Conservation (phyloP, 2,113 vertebrate species). For the Corythoichthys intestinalis region DNA sequence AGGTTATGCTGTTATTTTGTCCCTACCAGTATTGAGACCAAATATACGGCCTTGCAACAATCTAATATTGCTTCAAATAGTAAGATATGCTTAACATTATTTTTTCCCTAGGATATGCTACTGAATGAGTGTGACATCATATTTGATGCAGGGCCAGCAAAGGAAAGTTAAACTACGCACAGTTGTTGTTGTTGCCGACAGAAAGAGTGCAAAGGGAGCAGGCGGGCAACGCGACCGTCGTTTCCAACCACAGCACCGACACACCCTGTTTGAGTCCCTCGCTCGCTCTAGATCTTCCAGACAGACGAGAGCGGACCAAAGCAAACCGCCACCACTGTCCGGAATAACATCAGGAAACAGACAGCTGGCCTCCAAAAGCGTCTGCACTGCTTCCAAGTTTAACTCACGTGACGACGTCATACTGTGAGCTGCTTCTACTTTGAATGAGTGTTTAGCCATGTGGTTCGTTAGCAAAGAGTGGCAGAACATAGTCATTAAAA, state of each 20-base stretch:
- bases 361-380: conserved; percentile 22
- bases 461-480: background rate
- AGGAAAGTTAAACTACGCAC: background rate
- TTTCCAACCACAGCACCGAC: conserved; percentile 61
- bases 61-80: background rate
- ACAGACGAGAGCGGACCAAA: conserved; percentile 9
- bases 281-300: conserved; percentile 26
- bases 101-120: background rate
- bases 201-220: conserved; percentile 43
- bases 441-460: background rate
- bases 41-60: no score
- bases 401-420: background rate
- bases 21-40: no score
- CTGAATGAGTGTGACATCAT: conserved; percentile 11
- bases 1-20: no score
- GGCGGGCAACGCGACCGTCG: conserved; percentile 33
- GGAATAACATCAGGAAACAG: conserved; percentile 19
- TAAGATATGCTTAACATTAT: background rate
- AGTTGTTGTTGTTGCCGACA: conserved; percentile 31
- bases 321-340: conserved; percentile 6
- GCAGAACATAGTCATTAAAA: background rate
- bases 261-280: conserved; percentile 51
- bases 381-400: conserved; percentile 1
- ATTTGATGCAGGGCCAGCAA: background rate
- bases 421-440: background rate